Evolutionary conservation across 2,113 vertebrate genomes (phyloP), one percentile per base, ranked within the genome.

Genomic region (Boleophthalmus pectinirostris): DNA sequence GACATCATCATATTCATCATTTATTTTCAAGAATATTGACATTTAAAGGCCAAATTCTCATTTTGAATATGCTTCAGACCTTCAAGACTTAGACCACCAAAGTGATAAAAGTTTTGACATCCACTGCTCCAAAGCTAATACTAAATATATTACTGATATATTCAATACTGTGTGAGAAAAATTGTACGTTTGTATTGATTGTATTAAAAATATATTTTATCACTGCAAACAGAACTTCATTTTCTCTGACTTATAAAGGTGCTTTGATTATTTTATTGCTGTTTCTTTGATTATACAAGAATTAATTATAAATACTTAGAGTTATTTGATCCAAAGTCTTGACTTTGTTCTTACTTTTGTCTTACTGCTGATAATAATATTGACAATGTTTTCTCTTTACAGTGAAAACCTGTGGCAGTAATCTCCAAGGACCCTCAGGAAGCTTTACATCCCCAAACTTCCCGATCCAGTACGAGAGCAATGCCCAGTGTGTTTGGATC

Each of bases 401-500:
- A 95, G 94, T 93, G 70, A 95, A 95, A 84, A 95, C 94, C 1
- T 95, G 94, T 61, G 94, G 94, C 82, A 94, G 92, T 69, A 95
- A 92, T 82, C 93, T 94, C 70, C 93, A 94, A 75, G 93, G 93
- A 56, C 93, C 94, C 0, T 92, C 93, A 0, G 94, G 94, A 79
- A 92, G 91, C 20, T 95, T 95, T 64, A 92, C 89, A 0, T 94
- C 94, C 29, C 94, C 93, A 0, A 95, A 95, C 85, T 95, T 95
- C 64, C 94, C 94, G 1, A 94, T 94, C 80, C 94, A 94, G 33
- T 95, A 95, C 29, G 94, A 95, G 82, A 94, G 93, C 87, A 95
- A 95, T 51, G 93, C 94, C 5, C 94, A 95, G 85, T 95, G 94
- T 82, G 93, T 95, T 51, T 95, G 94, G 94, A 94, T 95, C 78